Conservation (phyloP, 1,140 invertebrate genomes). For the Bombus polaris region DNA sequence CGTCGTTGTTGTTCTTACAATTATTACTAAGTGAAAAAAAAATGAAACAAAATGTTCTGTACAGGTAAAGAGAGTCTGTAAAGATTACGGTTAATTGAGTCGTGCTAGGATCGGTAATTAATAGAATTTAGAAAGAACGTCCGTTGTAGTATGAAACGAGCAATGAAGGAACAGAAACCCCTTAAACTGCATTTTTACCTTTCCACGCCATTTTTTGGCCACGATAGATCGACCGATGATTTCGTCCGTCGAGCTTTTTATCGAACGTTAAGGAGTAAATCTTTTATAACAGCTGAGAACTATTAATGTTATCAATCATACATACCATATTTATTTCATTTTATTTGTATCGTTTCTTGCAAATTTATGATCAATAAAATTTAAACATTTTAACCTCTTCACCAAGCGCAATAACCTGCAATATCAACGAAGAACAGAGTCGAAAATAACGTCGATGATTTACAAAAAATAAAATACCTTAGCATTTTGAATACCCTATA, state of each 20-base stretch:
- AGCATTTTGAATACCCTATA: not conserved
- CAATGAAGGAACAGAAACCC: constrained; percentile 41
- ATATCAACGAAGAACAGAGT: constrained; percentile 4
- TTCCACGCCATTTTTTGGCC: not conserved
- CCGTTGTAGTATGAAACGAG: constrained; percentile 14
- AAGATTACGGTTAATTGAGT: constrained; percentile 47
- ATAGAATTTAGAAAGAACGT: constrained; percentile 7
- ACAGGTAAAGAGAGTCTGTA: constrained; percentile 60
- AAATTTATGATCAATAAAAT: not conserved
- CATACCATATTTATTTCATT: not conserved
- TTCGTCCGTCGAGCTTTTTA: constrained; percentile 18
- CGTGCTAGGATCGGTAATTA: constrained; percentile 1
- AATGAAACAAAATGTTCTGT: constrained; percentile 56
- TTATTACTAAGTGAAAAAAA: constrained; percentile 15
- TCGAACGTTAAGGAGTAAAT: not conserved
- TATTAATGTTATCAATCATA: too few relatives aligned
- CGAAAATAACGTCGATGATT: not conserved
- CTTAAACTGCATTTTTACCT: constrained; percentile 8
- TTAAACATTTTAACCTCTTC: not conserved
- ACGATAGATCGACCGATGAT: not conserved
- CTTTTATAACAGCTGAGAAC: not conserved
- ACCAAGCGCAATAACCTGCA: not conserved
- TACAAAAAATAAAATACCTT: not conserved
- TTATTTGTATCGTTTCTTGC: not conserved
- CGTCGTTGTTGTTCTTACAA: constrained; percentile 55